Conservation (phyloP, 2,888 invertebrate genomes). For the Acanthacorydalis orientalis region DNA sequence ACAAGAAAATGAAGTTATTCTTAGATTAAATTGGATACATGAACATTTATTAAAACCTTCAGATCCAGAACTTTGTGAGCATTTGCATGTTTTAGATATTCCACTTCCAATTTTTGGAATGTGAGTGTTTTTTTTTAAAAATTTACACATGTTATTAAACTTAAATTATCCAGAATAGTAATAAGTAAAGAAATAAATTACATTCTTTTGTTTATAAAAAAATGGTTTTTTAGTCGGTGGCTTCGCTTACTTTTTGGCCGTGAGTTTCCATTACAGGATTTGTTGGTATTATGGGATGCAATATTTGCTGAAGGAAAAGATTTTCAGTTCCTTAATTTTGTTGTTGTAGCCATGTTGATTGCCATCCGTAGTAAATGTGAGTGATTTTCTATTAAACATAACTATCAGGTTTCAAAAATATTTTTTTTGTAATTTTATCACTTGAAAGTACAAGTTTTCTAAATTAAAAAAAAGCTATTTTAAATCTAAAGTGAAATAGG, state of each 20-base stretch:
- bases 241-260: slow-evolving; percentile 66
- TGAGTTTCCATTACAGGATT: slow-evolving; percentile 62
- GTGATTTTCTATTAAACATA: slow-evolving; percentile 17
- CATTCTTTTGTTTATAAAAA: slow-evolving; percentile 1
- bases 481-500: slow-evolving; percentile 1
- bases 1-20: slow-evolving; percentile 38
- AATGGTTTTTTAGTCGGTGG: slow-evolving; percentile 48
- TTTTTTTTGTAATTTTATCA: too few species aligned
- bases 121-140: slow-evolving; percentile 30
- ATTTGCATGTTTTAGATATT: slow-evolving; percentile 54
- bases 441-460: too few species aligned
- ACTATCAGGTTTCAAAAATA: too few species aligned
- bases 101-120: slow-evolving; percentile 76
- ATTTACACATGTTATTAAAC: slow-evolving; percentile 1
- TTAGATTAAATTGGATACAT: slow-evolving; percentile 38
- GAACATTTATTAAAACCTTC: slow-evolving; percentile 46
- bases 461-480: too few species aligned
- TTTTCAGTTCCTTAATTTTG: slow-evolving; percentile 40
- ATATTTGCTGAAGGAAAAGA: slow-evolving; percentile 53
- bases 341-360: slow-evolving; percentile 62
- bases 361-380: slow-evolving; percentile 51
- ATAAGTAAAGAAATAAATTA: neutral
- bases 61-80: slow-evolving; percentile 42
- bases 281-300: slow-evolving; percentile 68
- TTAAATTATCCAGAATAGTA: slow-evolving; percentile 3